phyloP scores from a whole-genome alignment of 1,140 invertebrate species.

The Hydropsyche tenuis region DNA sequence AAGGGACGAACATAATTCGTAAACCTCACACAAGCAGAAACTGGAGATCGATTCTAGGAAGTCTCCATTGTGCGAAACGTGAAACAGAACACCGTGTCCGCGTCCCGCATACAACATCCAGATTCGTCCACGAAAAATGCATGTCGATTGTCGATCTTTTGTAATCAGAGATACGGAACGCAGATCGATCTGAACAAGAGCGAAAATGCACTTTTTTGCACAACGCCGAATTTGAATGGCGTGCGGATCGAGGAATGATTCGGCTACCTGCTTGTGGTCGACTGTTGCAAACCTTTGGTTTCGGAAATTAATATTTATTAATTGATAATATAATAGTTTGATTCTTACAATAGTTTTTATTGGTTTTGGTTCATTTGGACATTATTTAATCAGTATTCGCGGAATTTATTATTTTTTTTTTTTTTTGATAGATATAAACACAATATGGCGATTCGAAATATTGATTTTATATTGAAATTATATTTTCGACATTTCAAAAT shows the following conservation, averaged over 20 bases:
- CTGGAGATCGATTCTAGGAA: background rate
- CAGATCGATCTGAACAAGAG: conserved; percentile 43
- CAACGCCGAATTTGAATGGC: conserved; percentile 37
- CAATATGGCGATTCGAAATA: no score
- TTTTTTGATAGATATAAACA: no score
- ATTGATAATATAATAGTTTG: no score
- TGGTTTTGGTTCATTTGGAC: no score
- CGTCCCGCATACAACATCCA: background rate
- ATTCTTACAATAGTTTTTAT: no score
- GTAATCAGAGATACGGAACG: conserved; percentile 31
- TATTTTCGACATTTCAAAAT: no score
- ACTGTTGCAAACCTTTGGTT: conserved; percentile 13
- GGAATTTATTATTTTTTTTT: no score
- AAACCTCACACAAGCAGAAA: background rate
- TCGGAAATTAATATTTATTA: no score
- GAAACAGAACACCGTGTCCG: no score
- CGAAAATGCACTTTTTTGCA: conserved; percentile 46
- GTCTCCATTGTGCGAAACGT: background rate
- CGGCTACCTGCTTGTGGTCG: conserved; percentile 42
- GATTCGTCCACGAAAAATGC: background rate
- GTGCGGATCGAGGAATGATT: background rate
- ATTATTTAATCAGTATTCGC: no score
- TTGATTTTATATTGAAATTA: no score
- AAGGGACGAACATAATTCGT: background rate
- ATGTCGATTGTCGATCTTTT: background rate